Base-by-base conservation (phyloP, 1,140 invertebrate genomes). In the Eupristina koningsbergeri region DNA sequence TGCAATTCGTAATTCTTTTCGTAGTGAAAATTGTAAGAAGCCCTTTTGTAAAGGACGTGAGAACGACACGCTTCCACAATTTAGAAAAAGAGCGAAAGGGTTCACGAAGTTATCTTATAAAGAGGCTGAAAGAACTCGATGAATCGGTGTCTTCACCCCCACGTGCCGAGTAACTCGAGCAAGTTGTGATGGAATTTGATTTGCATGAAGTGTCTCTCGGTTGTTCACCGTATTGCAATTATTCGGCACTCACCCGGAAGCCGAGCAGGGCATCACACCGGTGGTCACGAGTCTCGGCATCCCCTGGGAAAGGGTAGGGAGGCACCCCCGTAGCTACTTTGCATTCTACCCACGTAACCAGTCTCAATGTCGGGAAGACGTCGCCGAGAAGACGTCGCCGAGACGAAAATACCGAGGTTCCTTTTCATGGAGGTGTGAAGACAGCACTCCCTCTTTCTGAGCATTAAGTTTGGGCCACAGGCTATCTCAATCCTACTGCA, bases 301-400 rank as follows among this genome's bases (percentile, higher is more conserved):
- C 41, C 41, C 67, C 31, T 15, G 41, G 41, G 41, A n/a, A n/a
- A n/a, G n/a, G n/a, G n/a, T n/a, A n/a, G n/a, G n/a, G n/a, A n/a
- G n/a, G n/a, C n/a, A n/a, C n/a, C 11, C 41, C 41, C 45, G 45
- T 15, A 7, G 69, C 82, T 80, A 77, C 77, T 84, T 84, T 74
- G 77, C 83, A 84, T 80, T 84, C 77, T 39, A 31, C 11, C n/a
- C 1, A 36, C 69, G 81, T 31, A 41, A 9, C 47, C 61, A 41
- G 64, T 61, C 61, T 83, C 81, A 67, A 69, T 47, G 61, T 75
- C 47, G 34, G 22, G 19, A 15, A 1, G 13, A 58, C 41, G 41
- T 11, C n/a, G n/a, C n/a, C n/a, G n/a, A n/a, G n/a, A n/a, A n/a
- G n/a, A n/a, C n/a, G n/a, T n/a, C n/a, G n/a, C n/a, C n/a, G n/a